phyloP scores from a whole-genome alignment of 2,888 invertebrate genomes.

The Choreutis nemorana region DNA sequence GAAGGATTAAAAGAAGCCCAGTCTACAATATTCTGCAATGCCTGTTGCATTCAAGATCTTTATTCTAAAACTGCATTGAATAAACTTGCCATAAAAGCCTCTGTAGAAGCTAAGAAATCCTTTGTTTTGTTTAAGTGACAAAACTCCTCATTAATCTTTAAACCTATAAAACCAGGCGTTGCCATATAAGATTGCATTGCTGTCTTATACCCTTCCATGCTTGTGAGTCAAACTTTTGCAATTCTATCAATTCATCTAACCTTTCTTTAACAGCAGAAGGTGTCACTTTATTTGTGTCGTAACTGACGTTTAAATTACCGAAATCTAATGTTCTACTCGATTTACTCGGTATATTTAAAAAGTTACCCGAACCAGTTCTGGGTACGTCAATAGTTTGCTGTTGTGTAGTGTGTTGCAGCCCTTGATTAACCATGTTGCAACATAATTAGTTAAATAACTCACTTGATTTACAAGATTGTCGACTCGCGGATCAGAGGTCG shows the following conservation, averaged over 20 bases:
- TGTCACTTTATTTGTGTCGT: constrained; percentile 3
- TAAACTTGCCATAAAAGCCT: constrained; percentile 7
- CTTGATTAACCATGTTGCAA: too few relatives aligned
- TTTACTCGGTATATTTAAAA: too few relatives aligned
- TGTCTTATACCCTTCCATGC: constrained; percentile 12
- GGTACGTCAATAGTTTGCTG: background rate
- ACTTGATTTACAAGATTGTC: background rate
- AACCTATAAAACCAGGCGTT: constrained; percentile 9
- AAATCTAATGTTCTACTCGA: constrained; percentile 3
- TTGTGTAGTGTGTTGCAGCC: too few relatives aligned
- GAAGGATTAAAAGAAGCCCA: constrained; percentile 3
- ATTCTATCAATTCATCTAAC: background rate
- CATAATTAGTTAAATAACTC: background rate
- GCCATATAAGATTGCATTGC: constrained; percentile 9
- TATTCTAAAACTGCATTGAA: constrained; percentile 6
- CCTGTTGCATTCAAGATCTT: background rate
- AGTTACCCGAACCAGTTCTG: background rate
- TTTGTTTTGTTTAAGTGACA: constrained; percentile 11
- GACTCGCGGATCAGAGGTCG: background rate
- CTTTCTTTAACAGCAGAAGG: constrained; percentile 1
- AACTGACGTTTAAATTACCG: constrained; percentile 1
- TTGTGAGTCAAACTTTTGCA: constrained; percentile 6
- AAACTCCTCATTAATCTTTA: constrained; percentile 13
- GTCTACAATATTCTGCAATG: constrained; percentile 5
- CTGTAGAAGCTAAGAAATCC: constrained; percentile 10